phyloP scores from a whole-genome alignment of 2,113 vertebrate species.

The Upupa epops region DNA sequence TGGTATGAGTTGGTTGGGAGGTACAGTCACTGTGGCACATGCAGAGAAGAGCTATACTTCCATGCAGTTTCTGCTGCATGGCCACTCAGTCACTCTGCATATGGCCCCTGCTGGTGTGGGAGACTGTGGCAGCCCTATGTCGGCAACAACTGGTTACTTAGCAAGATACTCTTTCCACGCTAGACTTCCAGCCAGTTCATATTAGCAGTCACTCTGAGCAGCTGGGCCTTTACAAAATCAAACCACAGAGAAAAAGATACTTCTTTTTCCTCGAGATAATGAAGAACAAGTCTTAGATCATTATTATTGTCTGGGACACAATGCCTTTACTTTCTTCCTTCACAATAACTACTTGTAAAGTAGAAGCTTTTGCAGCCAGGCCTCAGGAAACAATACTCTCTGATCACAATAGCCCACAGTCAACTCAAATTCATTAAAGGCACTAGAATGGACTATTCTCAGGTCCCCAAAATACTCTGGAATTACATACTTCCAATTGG shows the following conservation, averaged over 20 bases:
- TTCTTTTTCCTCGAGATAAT: constrained; percentile 16
- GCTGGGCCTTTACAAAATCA: background rate
- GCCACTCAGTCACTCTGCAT: background rate
- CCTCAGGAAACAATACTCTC: background rate
- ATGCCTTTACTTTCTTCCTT: background rate
- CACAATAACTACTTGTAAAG: constrained; percentile 28
- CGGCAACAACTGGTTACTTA: fast-evolving
- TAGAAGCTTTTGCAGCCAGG: background rate
- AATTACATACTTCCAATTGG: background rate
- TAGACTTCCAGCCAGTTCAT: background rate
- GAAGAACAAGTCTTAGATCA: background rate
- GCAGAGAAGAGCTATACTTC: background rate
- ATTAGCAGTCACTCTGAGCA: background rate
- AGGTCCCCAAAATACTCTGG: background rate
- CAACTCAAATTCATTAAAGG: background rate
- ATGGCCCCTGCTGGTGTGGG: background rate
- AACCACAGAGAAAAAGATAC: background rate
- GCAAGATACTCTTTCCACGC: background rate
- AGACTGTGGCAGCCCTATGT: fast-evolving
- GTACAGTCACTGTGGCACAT: background rate
- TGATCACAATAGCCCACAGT: background rate
- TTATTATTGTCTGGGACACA: background rate
- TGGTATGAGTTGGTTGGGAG: background rate
- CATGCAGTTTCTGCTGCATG: fast-evolving
- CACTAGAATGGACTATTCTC: background rate